Percentiles rank a stretch among this genome's conserved stretches.
Evolutionary conservation across 92 coral and sea anemone species (phyloP).

Genomic region (Phenganax marumi): DNA sequence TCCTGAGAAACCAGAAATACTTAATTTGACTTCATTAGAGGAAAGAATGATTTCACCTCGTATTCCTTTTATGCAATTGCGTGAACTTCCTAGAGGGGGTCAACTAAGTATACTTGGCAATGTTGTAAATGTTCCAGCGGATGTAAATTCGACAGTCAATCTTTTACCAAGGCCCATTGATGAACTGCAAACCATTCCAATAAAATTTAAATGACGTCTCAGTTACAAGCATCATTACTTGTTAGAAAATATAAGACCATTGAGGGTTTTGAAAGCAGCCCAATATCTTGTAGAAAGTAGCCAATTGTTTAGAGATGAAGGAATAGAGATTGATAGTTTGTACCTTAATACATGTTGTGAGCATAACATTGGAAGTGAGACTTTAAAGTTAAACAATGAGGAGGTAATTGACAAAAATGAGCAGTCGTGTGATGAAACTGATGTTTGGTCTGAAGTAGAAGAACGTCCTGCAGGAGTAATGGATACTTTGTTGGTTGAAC

Average conservation of each 20-base stretch:
- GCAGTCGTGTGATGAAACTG: slow-evolving; percentile 24
- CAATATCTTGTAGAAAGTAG: background rate
- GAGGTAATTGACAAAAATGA: background rate
- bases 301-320: background rate
- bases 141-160: background rate
- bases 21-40: slow-evolving; percentile 46
- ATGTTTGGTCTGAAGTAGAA: slow-evolving; percentile 50
- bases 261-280: background rate
- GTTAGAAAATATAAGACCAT: background rate
- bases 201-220: background rate
- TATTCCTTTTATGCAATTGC: slow-evolving; percentile 57
- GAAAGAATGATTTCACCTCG: slow-evolving; percentile 43
- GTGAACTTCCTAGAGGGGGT: slow-evolving; percentile 63
- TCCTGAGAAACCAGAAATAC: no score
- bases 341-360: background rate
- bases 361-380: background rate
- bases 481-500: slow-evolving; percentile 51
- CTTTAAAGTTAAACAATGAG: background rate
- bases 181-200: background rate
- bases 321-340: background rate
- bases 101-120: slow-evolving; percentile 60
- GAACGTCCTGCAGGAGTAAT: slow-evolving; percentile 52
- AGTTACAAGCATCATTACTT: background rate
- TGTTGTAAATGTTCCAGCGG: slow-evolving; percentile 32
- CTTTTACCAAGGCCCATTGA: background rate